A percentile compares a stretch with the other conserved stretches of the same genome.
These are phyloP conservation scores for Catocala sponsa DNA, from an alignment of 2,888 invertebrate genomes.

Conservation along the genomic window DNA sequence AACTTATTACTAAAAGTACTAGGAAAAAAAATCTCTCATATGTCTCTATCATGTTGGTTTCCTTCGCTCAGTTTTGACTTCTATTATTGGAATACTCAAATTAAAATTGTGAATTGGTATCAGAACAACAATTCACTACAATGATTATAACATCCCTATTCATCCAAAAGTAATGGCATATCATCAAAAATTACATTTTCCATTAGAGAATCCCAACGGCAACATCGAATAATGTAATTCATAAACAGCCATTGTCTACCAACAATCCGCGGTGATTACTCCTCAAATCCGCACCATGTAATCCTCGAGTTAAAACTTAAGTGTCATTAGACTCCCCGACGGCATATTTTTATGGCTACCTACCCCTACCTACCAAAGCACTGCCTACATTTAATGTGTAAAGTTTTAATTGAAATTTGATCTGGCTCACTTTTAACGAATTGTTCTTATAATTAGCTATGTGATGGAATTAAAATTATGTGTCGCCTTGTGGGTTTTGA, in stretches of 20 bases:
- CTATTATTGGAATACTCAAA: no score
- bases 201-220: constrained; percentile 40
- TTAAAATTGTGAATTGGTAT: no score
- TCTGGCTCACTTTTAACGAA: constrained; percentile 56
- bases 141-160: not conserved
- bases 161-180: not conserved
- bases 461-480: constrained; percentile 34
- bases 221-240: constrained; percentile 35
- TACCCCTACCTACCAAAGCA: constrained; percentile 37
- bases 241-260: constrained; percentile 30
- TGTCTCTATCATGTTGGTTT: no score
- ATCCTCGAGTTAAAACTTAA: constrained; percentile 49
- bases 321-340: constrained; percentile 60
- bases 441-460: constrained; percentile 29
- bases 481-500: constrained; percentile 5
- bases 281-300: constrained; percentile 26
- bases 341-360: constrained; percentile 77
- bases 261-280: constrained; percentile 10
- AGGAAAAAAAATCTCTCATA: no score
- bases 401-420: constrained; percentile 86
- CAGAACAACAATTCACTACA: not conserved
- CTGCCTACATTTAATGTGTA: constrained; percentile 69
- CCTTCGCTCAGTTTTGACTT: no score
- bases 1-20: no score
- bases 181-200: constrained; percentile 10